Percentiles rank a stretch among this genome's conserved stretches.
These are phyloP conservation scores for Serranochromis macrocephalus DNA, from an alignment of 2,113 vertebrate species.

Conservation along the genomic window DNA sequence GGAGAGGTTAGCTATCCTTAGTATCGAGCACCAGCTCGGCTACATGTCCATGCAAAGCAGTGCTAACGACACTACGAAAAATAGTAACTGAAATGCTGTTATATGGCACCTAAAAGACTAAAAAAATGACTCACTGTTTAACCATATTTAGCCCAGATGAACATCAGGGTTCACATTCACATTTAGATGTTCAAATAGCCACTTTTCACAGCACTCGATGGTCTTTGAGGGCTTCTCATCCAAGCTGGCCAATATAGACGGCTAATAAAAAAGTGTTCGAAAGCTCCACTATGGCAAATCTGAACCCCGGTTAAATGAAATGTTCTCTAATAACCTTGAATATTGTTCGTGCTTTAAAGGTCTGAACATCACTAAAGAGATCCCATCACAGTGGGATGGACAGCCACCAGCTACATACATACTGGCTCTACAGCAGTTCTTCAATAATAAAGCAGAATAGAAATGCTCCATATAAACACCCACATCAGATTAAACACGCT, in stretches of 20 bases:
- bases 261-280: not conserved
- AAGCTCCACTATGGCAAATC: not conserved
- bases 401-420: not conserved
- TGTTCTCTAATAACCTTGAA: not conserved
- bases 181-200: not conserved
- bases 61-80: not conserved
- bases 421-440: not conserved
- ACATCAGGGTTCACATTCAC: not conserved
- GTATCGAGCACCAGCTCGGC: not conserved
- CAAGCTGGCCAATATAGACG: not conserved
- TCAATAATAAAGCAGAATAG: not conserved
- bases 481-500: not conserved
- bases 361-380: not conserved
- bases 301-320: not conserved
- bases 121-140: not conserved
- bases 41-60: not conserved
- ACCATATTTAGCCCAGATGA: not conserved
- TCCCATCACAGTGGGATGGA: not conserved
- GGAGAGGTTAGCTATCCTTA: not conserved
- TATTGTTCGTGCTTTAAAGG: not conserved
- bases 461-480: not conserved
- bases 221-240: not conserved
- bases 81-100: not conserved
- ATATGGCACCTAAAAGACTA: not conserved
- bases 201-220: not conserved